Base-by-base conservation (phyloP, 2,888 invertebrate genomes). In the Ypsolopha scabrella region DNA sequence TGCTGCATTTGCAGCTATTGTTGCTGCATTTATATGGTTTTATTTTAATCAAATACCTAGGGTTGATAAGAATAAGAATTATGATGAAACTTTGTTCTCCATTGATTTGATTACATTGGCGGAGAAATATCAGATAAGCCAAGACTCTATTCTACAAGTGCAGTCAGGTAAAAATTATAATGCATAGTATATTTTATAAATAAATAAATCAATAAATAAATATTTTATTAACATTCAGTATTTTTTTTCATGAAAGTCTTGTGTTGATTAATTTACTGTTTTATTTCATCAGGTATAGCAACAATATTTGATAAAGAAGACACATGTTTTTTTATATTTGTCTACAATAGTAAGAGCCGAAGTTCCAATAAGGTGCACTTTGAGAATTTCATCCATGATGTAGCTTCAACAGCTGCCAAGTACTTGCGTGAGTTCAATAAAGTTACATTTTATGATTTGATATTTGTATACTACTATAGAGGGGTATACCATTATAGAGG, bases 251-350 rank as follows among this genome's bases (percentile, higher is more conserved):
- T n/a, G 36, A 11, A 39, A 41, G 51, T 24, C 24, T 14, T 52
- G 24, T 37, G 14, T 37, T 50, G 33, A 11, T 51, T 44, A 45
- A 45, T 34, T 34, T 24, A 2, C 44, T 41, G 48, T 47, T 51
- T 48, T 52, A 71, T 76, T 34, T 9, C 39, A 39, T 6, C 65
- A 86, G 86, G 80, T 33, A 69, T 86, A 55, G 68, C 73, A 45
- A 73, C 80, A 56, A 79, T 83, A 63, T 74, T 68, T 55, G 64
- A 75, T 48, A 75, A 59, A 51, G 65, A 80, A 64, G 81, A 80
- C 52, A 65, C 80, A 0, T 80, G 77, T 6, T 81, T 82, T 8
- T 80, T 86, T 48, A 74, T 86, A 54, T 81, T 86, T 63, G 62
- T 74, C 2, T 85, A 86, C 57, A 72, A 85, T 53, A 75, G 75